phyloP scores from a whole-genome alignment of 2,113 vertebrate species.

The Pongo abelii region DNA sequence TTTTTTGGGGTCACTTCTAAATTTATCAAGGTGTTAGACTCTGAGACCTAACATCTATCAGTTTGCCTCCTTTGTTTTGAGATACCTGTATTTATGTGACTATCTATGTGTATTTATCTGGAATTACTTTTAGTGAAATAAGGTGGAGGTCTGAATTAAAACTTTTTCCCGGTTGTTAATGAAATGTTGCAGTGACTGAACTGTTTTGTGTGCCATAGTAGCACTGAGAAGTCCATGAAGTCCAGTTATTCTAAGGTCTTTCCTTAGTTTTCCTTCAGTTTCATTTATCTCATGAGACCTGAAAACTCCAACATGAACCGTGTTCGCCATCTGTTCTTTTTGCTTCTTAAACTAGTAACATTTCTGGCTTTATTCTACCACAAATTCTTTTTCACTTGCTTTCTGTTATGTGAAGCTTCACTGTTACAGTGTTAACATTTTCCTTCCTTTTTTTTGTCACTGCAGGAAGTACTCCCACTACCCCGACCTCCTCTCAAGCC shows the following conservation, averaged over 20 bases:
- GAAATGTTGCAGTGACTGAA: not conserved
- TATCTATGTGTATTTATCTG: not conserved
- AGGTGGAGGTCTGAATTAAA: not conserved
- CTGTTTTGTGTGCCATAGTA: not conserved
- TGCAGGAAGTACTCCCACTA: constrained; percentile 79
- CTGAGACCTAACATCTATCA: not conserved
- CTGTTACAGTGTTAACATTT: not conserved
- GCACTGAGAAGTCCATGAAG: not conserved
- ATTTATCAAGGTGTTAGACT: not conserved
- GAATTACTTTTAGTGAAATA: not conserved
- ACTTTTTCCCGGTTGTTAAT: not conserved
- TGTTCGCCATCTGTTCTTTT: not conserved
- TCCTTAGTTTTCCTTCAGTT: not conserved
- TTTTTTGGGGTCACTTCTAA: not conserved
- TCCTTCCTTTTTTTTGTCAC: not conserved
- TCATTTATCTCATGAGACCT: accelerated
- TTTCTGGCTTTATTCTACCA: not conserved
- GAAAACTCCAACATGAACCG: not conserved
- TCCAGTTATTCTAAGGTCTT: not conserved
- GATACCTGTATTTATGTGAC: not conserved
- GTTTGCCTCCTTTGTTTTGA: not conserved
- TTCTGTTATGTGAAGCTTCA: not conserved
- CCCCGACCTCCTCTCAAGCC: constrained; percentile 73
- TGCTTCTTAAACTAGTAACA: not conserved
- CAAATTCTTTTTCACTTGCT: not conserved